Evolutionary conservation across 37 sponge, comb jelly and placozoan species (phyloP).

Genomic region (Agelas oroides): DNA sequence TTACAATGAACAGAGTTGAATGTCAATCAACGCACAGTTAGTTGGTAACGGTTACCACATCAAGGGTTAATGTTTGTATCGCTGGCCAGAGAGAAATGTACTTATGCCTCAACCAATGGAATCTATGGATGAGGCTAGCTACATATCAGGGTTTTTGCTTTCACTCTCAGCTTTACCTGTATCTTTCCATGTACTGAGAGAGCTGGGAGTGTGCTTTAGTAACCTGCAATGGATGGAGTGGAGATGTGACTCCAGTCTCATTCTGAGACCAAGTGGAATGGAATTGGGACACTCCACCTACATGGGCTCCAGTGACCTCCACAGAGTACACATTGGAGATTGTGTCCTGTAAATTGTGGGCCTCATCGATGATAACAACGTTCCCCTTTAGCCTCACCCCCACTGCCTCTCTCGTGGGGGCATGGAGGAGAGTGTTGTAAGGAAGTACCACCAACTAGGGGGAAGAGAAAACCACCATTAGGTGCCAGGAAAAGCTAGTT

Average conservation of each 20-base stretch:
- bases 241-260: too few relatives aligned
- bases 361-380: slow-evolving; percentile 98
- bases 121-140: too few relatives aligned
- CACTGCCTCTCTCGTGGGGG: slow-evolving; percentile 80
- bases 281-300: slow-evolving; percentile 5
- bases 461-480: background rate
- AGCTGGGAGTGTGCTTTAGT: slow-evolving; percentile 71
- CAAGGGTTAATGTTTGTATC: too few relatives aligned
- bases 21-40: too few relatives aligned
- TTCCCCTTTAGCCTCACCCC: slow-evolving; percentile 87
- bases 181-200: slow-evolving; percentile 75
- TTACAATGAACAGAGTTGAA: background rate
- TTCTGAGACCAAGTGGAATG: too few relatives aligned
- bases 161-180: slow-evolving; percentile 36
- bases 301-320: slow-evolving; percentile 80
- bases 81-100: too few relatives aligned
- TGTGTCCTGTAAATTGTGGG: slow-evolving; percentile 98
- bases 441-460: slow-evolving; percentile 90
- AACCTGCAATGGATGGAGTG: slow-evolving; percentile 54
- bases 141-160: background rate
- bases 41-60: too few relatives aligned
- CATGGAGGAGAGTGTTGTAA: slow-evolving; percentile 94
- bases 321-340: slow-evolving; percentile 88
- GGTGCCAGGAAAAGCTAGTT: too few relatives aligned
- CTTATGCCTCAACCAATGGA: background rate